These are phyloP conservation scores for Morbakka virulenta DNA, from an alignment of 30 jellyfish, hydroid and myxozoan species.

Conservation along the genomic window DNA sequence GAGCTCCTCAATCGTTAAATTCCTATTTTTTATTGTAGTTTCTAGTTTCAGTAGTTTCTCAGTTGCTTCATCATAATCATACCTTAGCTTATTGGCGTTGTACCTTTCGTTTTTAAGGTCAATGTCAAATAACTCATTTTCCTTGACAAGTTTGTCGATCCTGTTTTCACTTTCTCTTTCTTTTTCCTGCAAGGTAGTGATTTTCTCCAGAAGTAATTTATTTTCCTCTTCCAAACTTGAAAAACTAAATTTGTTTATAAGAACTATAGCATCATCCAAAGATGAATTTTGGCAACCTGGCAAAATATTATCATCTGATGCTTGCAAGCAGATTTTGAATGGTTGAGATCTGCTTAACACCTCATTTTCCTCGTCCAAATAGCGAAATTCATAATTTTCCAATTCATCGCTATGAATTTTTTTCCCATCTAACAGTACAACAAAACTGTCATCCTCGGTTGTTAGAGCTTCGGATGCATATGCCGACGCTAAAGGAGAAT, in stretches of 20 bases:
- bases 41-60: slow-evolving; percentile 26
- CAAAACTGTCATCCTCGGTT: not conserved
- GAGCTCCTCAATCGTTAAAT: slow-evolving; percentile 12
- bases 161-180: not conserved
- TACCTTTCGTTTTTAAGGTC: slow-evolving; percentile 6
- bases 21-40: slow-evolving; percentile 17
- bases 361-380: not conserved
- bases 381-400: not conserved
- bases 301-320: not conserved
- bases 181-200: not conserved
- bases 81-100: not conserved
- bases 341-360: not conserved
- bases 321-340: not conserved
- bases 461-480: not conserved
- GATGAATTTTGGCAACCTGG: not conserved
- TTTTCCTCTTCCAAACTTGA: slow-evolving; percentile 21
- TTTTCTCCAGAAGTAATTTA: slow-evolving; percentile 13
- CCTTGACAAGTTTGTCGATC: slow-evolving; percentile 1
- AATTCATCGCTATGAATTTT: not conserved
- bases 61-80: slow-evolving; percentile 6
- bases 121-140: not conserved
- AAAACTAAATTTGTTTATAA: slow-evolving; percentile 1
- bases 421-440: not conserved
- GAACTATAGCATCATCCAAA: slow-evolving; percentile 27
- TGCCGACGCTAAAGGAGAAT: not conserved